Conservation (phyloP, 1,140 invertebrate genomes). For the Rhizoglyphus robini region DNA sequence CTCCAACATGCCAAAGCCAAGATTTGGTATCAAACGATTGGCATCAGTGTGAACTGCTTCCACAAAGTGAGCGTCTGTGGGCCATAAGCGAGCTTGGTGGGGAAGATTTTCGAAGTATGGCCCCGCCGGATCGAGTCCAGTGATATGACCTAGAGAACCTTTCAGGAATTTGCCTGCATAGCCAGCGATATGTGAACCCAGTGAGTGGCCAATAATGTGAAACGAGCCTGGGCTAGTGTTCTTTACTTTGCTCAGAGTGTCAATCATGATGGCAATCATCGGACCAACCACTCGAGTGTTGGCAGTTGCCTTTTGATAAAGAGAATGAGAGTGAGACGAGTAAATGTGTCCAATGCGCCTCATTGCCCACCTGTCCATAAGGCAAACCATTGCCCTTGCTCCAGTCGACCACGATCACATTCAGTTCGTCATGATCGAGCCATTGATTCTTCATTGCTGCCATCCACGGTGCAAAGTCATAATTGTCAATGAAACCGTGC, state of each 20-base stretch:
- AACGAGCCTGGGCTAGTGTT: background rate
- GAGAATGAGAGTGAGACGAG: too few species aligned
- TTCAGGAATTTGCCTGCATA: constrained; percentile 26
- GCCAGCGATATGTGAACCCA: constrained; percentile 25
- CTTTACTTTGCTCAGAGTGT: constrained; percentile 25
- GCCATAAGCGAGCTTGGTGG: constrained; percentile 45
- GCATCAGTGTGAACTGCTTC: constrained; percentile 55
- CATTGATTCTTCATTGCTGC: background rate
- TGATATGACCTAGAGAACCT: constrained; percentile 22
- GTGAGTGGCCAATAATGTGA: constrained; percentile 53
- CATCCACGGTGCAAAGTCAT: constrained; percentile 16
- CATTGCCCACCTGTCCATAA: too few species aligned
- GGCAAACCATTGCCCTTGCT: background rate
- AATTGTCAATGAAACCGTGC: constrained; percentile 15
- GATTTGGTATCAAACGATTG: constrained; percentile 58
- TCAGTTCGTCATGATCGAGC: constrained; percentile 2
- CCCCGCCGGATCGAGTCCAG: constrained; percentile 56
- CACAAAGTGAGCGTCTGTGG: constrained; percentile 54
- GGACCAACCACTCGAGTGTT: constrained; percentile 50
- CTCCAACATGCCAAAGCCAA: constrained; percentile 27
- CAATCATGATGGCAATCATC: constrained; percentile 41
- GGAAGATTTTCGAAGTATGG: constrained; percentile 47
- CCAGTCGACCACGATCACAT: constrained; percentile 21
- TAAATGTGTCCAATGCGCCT: too few species aligned
- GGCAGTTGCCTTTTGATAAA: too few species aligned